Base-by-base conservation (phyloP, 2,797 vertebrate species). In the Meda fulgida region DNA sequence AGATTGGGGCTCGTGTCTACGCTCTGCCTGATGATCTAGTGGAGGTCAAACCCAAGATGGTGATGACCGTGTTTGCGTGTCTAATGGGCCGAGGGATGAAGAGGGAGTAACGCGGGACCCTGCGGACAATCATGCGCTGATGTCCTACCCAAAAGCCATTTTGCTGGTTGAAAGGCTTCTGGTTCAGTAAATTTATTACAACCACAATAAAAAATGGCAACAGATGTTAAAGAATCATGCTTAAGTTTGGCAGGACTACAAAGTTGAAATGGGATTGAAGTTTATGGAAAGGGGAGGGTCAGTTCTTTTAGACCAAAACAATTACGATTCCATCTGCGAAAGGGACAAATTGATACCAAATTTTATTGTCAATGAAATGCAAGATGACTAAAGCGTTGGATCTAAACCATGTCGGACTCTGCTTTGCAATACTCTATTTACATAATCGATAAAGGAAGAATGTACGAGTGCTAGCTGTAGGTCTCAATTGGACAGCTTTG, bases 51-150 rank as follows among this genome's bases (percentile, higher is more conserved):
- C 97, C 93, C 26, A 99, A 99, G 92, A 99, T 99, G 98, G 98
- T 99, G 92, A 99, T 99, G 98, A 99, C 97, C 0, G 96, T 99
- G 90, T 99, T 99, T 72, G 98, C 98, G 53, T 99, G 98, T 89
- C 94, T 99, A 94, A 99, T 99, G 98, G 98, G 97, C 67, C 92
- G 97, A 89, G 98, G 98, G 81, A 97, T 99, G 97, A 98, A 98
- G 93, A 94, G 90, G 90, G 97, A 93, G 26, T 99, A 97, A 94
- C 85, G 51, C 5, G 63, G 46, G 81, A 70, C 43, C 77, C 51
- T 31, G 46, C 31, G 53, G 80, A 85, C 86, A 84, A 85, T 83
- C 89, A 88, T 83, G 88, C 89, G 81, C 87, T 86, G 89, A 90
- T 80, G 34, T 80, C 79, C 85, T 84, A 82, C 83, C 83, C 80